A percentile compares a stretch with the other conserved stretches of the same genome.
These are phyloP conservation scores for Xenentodon cancila DNA, from an alignment of 2,797 vertebrate species.

Conservation along the genomic window DNA sequence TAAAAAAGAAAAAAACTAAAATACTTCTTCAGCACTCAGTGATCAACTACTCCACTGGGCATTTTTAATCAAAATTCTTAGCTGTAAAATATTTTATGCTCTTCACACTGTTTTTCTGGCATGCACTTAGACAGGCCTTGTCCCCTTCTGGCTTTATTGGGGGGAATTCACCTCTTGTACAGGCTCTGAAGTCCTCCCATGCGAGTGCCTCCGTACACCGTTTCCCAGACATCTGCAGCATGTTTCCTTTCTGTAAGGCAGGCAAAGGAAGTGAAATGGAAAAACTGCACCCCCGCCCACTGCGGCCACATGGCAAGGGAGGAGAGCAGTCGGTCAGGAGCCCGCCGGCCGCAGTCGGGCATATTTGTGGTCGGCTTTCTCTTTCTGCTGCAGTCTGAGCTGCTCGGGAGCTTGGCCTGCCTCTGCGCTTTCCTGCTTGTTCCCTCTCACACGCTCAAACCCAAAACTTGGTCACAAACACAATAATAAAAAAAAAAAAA, in stretches of 20 bases:
- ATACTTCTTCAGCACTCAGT: neutral
- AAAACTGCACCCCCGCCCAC: conserved; percentile 74
- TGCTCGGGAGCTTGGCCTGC: conserved; percentile 29
- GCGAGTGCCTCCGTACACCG: conserved; percentile 27
- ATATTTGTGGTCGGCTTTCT: conserved; percentile 84
- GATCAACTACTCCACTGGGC: conserved; percentile 2
- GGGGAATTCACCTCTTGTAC: conserved; percentile 27
- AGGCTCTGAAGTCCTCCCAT: conserved; percentile 26
- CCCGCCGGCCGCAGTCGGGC: conserved; percentile 79
- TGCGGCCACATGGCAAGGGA: conserved; percentile 74
- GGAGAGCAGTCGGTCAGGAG: conserved; percentile 82
- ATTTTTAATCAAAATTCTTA: neutral
- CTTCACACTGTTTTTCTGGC: neutral
- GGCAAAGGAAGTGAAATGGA: conserved; percentile 79
- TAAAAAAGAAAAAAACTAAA: too few species aligned
- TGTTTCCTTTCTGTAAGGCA: conserved; percentile 76
- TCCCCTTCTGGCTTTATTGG: conserved; percentile 19
- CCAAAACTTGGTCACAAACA: conserved; percentile 14
- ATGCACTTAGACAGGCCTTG: conserved; percentile 1
- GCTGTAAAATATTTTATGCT: neutral
- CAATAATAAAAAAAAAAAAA: conserved; percentile 54
- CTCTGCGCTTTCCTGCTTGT: conserved; percentile 14
- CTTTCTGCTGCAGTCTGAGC: conserved; percentile 62
- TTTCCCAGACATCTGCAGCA: conserved; percentile 78
- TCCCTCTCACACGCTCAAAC: conserved; percentile 30